Evolutionary conservation across 2,113 vertebrate genomes (phyloP).

Genomic region (Steatornis caripensis): DNA sequence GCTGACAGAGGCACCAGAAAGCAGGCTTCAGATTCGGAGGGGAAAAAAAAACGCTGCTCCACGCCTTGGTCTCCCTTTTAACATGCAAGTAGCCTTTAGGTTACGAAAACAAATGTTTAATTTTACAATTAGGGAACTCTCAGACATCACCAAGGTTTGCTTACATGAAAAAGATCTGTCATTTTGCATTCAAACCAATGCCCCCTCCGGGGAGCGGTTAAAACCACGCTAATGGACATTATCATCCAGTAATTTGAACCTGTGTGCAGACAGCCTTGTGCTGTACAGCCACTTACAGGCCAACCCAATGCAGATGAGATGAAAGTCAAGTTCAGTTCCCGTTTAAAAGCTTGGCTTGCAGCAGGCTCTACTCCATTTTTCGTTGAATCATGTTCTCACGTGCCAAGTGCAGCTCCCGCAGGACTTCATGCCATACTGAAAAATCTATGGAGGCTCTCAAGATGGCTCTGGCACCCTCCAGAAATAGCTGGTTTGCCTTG

Average conservation of each 20-base stretch:
- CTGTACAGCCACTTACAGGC: background rate
- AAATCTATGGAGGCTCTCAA: background rate
- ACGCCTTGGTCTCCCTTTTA: background rate
- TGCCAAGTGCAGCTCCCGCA: background rate
- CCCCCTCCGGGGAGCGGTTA: background rate
- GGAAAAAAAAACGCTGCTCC: background rate
- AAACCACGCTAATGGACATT: background rate
- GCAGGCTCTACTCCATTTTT: background rate
- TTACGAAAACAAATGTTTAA: background rate
- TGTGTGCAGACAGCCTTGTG: background rate
- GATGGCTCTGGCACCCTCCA: background rate
- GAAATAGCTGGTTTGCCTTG: background rate
- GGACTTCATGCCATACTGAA: background rate
- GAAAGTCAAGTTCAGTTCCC: background rate
- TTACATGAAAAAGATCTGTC: background rate
- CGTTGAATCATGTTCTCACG: background rate
- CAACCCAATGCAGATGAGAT: background rate
- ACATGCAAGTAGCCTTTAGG: background rate
- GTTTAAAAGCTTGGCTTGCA: background rate
- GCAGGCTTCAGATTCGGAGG: background rate
- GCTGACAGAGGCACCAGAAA: background rate
- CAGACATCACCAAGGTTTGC: background rate
- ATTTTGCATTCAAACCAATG: background rate
- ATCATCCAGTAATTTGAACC: background rate
- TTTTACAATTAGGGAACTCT: constrained; percentile 10